A percentile compares a stretch with the other conserved stretches of the same genome.
Evolutionary conservation across 64 coral and sea anemone genomes (phyloP).

Genomic region (Montipora sp.): DNA sequence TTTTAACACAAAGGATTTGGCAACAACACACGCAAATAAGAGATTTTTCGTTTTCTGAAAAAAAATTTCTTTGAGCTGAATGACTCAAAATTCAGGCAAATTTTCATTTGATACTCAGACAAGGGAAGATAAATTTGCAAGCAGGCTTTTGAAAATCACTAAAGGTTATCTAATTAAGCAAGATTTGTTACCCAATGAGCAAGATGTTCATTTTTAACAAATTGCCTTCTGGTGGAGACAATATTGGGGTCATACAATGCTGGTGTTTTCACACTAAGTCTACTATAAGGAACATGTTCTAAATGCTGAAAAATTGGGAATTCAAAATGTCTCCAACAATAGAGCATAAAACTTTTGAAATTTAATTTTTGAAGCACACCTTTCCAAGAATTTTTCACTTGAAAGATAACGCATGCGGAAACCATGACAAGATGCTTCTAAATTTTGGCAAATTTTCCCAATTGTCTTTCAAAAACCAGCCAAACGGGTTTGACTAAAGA

Average conservation of each 20-base stretch:
- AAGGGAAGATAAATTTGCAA: too few relatives aligned
- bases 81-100: too few relatives aligned
- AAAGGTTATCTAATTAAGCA: too few relatives aligned
- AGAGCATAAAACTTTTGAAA: background rate
- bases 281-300: background rate
- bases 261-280: background rate
- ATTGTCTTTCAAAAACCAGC: background rate
- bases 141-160: too few relatives aligned
- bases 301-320: too few relatives aligned
- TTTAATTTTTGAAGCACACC: background rate
- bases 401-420: background rate
- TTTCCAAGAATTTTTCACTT: background rate
- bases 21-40: constrained; percentile 23
- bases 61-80: background rate
- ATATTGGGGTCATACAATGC: background rate
- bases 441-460: constrained; percentile 34
- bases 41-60: background rate
- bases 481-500: background rate
- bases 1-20: background rate
- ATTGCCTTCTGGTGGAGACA: background rate
- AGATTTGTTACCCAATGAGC: background rate
- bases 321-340: background rate
- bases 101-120: background rate
- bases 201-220: background rate
- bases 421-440: background rate